Evolutionary conservation across 2,797 vertebrate genomes (phyloP), one percentile per base, ranked within the genome.

Genomic region (Siniperca undulata): DNA sequence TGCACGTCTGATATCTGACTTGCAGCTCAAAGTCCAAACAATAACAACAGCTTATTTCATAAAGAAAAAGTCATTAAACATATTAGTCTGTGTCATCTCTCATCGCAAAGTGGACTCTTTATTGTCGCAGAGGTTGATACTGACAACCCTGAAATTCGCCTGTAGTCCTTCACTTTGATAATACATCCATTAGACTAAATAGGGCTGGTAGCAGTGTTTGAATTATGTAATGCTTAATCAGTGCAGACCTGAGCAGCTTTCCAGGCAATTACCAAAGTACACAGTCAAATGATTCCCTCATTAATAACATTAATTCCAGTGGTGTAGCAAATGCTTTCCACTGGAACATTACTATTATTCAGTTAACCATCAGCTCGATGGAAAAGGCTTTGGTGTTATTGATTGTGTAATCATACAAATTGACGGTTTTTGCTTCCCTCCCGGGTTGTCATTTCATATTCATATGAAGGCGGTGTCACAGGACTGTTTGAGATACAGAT

Each of bases 141-240:
- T 72, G 72, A 82, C 70, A 22, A 74, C 77, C 10, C 13, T 62
- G 42, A 78, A 58, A 86, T 86, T 44, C 4, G 48, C 77, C 71
- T 0, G 1, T 52, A 11, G 48, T 20, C 50, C 46, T 70, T 60
- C 20, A 61, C 46, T 81, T 88, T 84, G 55, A 78, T 74, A 73
- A 78, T 7, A 62, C 78, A 74, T 79, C 79, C 88, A 93, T 93
- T 91, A 89, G 87, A 74, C 53, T 55, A 61, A 82, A 86, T 44
- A 78, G 50, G 69, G 42, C 80, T 74, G 70, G 74, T 52, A 84
- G 75, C 67, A 65, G 22, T 38, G 73, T 86, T 86, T 92, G 90
- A 91, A 92, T 93, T 92, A 94, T 95, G 90, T 90, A 91, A 92
- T 58, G 59, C 70, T 82, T 74, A 87, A 85, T 87, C 88, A 68